Percentiles rank a stretch among this genome's conserved stretches.
Conservation (phyloP, 2,113 vertebrate species). For the Natator depressus region DNA sequence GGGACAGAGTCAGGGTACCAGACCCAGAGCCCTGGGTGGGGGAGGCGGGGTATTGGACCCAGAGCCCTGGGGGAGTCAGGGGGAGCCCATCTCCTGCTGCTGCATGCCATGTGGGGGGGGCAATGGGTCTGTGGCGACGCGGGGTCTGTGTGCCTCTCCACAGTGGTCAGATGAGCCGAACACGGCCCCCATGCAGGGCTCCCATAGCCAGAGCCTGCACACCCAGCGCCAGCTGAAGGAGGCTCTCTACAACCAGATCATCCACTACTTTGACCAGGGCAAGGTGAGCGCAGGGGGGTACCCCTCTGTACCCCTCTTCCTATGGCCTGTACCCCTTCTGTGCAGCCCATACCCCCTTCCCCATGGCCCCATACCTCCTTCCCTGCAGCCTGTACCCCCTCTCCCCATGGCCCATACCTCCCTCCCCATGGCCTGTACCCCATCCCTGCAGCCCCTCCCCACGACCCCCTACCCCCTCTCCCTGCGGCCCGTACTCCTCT, state of each 20-base stretch:
- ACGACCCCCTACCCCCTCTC: no score
- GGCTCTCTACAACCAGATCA: constrained; percentile 70
- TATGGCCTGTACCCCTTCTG: no score
- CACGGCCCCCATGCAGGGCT: constrained; percentile 11
- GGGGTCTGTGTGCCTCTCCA: fast-evolving
- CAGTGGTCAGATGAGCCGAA: constrained; percentile 66
- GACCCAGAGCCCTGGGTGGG: no score
- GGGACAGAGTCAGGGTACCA: not conserved
- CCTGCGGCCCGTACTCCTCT: no score
- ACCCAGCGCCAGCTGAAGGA: constrained; percentile 75
- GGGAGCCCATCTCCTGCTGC: not conserved
- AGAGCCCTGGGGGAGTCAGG: not conserved
- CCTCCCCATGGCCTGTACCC: no score
- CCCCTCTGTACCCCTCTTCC: not conserved
- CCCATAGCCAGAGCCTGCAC: not conserved
- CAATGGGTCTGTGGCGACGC: not conserved
- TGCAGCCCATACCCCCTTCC: no score
- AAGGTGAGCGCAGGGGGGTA: constrained; percentile 19
- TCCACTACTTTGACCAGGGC: constrained; percentile 67
- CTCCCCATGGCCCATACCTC: no score
- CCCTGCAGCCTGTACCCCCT: no score
- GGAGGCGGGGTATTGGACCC: no score
- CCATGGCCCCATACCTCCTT: no score
- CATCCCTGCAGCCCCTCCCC: no score
- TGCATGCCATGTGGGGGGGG: fast-evolving